phyloP scores from a whole-genome alignment of 2,888 invertebrate species.

The Bellardia pandia region DNA sequence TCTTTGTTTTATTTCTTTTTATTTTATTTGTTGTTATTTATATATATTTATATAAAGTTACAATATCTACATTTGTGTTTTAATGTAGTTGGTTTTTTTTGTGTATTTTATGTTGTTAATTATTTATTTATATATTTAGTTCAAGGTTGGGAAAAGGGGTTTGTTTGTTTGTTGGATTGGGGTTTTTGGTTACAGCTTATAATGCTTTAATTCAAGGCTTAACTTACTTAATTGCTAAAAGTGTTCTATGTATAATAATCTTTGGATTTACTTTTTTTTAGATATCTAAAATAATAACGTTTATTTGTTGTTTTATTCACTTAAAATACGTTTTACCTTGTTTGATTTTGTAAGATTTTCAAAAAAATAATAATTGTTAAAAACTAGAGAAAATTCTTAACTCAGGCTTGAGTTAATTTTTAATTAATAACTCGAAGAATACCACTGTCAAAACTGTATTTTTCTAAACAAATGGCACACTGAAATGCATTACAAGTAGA shows the following conservation, averaged over 20 bases:
- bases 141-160: background rate
- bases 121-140: background rate
- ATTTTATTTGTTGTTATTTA: slow-evolving; percentile 20
- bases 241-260: slow-evolving; percentile 51
- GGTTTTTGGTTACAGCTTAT: slow-evolving; percentile 14
- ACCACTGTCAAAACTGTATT: too few relatives aligned
- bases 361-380: background rate
- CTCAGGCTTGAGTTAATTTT: too few relatives aligned
- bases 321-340: slow-evolving; percentile 69
- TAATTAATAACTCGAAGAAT: too few relatives aligned
- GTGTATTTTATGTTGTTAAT: background rate
- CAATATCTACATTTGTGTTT: slow-evolving; percentile 67
- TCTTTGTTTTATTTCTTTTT: slow-evolving; percentile 12
- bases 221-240: slow-evolving; percentile 56
- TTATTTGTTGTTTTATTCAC: slow-evolving; percentile 16
- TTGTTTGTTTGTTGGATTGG: background rate
- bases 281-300: slow-evolving; percentile 36
- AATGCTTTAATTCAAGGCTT: slow-evolving; percentile 49
- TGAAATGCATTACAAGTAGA: too few relatives aligned
- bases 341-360: slow-evolving; percentile 35
- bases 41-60: slow-evolving; percentile 65
- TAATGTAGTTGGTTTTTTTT: slow-evolving; percentile 12
- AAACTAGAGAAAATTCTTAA: too few relatives aligned
- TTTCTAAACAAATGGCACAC: too few relatives aligned
- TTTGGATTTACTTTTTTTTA: slow-evolving; percentile 53